phyloP scores from a whole-genome alignment of 2,113 vertebrate species.

The Menidia beryllina region DNA sequence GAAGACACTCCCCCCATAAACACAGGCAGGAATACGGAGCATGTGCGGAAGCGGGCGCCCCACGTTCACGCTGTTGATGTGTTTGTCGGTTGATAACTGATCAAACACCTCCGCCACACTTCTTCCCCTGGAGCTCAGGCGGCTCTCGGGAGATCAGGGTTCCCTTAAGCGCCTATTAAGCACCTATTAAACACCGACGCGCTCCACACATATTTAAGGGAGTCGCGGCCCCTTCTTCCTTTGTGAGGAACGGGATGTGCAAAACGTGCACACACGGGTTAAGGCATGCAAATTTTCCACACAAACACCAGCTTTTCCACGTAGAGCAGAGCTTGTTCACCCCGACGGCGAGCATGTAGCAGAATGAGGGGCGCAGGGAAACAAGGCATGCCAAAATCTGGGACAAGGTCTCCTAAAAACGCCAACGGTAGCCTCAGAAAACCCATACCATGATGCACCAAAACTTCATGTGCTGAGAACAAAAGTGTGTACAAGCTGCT shows the following conservation, averaged over 20 bases:
- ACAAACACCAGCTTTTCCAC: neutral
- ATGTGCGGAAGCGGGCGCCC: constrained; percentile 39
- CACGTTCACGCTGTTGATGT: constrained; percentile 13
- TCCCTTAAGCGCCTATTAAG: neutral
- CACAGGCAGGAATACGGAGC: constrained; percentile 22
- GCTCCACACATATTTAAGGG: neutral
- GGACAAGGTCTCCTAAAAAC: constrained; percentile 19
- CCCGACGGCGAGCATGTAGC: neutral
- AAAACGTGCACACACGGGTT: neutral
- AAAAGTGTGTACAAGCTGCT: neutral
- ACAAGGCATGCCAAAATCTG: constrained; percentile 15
- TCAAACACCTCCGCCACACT: neutral
- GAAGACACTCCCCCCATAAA: constrained; percentile 21
- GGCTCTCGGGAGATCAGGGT: neutral
- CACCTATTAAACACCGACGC: neutral
- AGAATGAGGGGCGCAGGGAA: constrained; percentile 16
- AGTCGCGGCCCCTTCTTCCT: neutral
- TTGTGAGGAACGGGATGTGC: neutral
- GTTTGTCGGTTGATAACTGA: neutral
- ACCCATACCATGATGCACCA: neutral
- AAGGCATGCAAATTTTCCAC: neutral
- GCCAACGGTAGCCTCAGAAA: neutral
- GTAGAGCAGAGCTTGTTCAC: neutral
- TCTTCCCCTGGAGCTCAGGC: neutral
- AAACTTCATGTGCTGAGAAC: neutral